A percentile compares a stretch with the other conserved stretches of the same genome.
phyloP scores from a whole-genome alignment of 2,113 vertebrate species.

The Pristiophorus japonicus region DNA sequence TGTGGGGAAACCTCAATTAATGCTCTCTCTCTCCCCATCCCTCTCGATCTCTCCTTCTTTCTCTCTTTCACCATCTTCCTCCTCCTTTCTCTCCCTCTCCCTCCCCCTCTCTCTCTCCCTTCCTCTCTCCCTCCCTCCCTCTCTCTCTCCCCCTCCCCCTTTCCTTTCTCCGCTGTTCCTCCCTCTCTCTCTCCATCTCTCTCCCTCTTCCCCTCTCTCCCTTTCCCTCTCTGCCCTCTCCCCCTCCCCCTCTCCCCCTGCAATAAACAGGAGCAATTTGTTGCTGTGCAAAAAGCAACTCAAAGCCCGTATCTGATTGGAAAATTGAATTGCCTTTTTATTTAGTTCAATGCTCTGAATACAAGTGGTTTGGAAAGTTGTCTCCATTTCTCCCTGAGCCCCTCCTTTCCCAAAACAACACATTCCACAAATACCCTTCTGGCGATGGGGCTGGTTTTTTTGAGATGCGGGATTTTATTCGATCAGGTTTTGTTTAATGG shows the following conservation, averaged over 20 bases:
- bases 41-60: no score
- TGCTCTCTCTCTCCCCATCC: neutral
- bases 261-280: no score
- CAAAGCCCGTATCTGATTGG: no score
- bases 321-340: neutral
- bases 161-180: no score
- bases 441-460: neutral
- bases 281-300: no score
- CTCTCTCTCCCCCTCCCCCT: no score
- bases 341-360: neutral
- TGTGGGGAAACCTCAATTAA: no score
- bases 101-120: neutral
- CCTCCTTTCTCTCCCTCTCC: neutral
- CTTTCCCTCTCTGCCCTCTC: no score
- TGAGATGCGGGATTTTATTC: neutral
- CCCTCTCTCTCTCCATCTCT: no score
- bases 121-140: no score
- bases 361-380: neutral
- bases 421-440: neutral
- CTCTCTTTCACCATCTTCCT: neutral
- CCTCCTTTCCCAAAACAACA: neutral
- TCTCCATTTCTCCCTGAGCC: neutral
- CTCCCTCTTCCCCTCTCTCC: no score
- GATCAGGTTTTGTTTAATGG: neutral
- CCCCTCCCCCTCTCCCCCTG: no score